Evolutionary conservation across 2,888 invertebrate genomes (phyloP).

Genomic region (Dyspetes luteomarginatus): DNA sequence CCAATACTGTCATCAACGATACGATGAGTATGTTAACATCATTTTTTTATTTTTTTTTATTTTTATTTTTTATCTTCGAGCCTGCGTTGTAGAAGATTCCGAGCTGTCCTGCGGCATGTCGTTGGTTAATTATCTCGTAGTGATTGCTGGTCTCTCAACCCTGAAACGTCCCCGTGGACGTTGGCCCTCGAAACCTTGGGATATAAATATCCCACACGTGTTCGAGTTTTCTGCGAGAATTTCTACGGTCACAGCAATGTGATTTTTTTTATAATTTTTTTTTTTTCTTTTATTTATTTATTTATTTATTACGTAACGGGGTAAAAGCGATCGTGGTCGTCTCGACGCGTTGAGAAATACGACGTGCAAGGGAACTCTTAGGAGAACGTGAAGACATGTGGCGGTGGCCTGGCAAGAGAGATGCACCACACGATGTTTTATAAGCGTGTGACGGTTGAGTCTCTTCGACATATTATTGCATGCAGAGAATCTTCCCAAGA

Average conservation of each 20-base stretch:
- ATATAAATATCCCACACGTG: slow-evolving; percentile 10
- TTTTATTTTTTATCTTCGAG: too few relatives aligned
- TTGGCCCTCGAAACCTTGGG: slow-evolving; percentile 38
- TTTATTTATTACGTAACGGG: slow-evolving; percentile 38
- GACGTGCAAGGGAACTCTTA: slow-evolving; percentile 8
- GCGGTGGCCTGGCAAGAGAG: slow-evolving; percentile 22
- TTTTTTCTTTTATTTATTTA: background rate
- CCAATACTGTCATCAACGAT: too few relatives aligned
- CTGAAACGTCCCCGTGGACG: slow-evolving; percentile 33
- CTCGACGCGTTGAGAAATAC: slow-evolving; percentile 46
- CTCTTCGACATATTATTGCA: slow-evolving; percentile 32
- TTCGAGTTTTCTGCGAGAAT: slow-evolving; percentile 6
- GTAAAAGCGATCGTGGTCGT: slow-evolving; percentile 49
- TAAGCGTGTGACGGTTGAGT: slow-evolving; percentile 57
- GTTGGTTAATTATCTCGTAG: slow-evolving; percentile 44
- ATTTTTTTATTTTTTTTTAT: too few relatives aligned
- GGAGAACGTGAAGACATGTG: background rate
- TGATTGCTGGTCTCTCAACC: slow-evolving; percentile 41
- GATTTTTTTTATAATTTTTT: background rate
- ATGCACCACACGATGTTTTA: slow-evolving; percentile 29
- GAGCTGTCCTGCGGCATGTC: slow-evolving; percentile 20
- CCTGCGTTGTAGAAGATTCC: slow-evolving; percentile 18
- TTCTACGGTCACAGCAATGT: background rate
- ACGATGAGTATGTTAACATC: too few relatives aligned
- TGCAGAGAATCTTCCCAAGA: slow-evolving; percentile 36